A percentile compares a stretch with the other conserved stretches of the same genome.
Evolutionary conservation across 2,888 invertebrate genomes (phyloP).

Genomic region (Caenorhabditis auriculariae): DNA sequence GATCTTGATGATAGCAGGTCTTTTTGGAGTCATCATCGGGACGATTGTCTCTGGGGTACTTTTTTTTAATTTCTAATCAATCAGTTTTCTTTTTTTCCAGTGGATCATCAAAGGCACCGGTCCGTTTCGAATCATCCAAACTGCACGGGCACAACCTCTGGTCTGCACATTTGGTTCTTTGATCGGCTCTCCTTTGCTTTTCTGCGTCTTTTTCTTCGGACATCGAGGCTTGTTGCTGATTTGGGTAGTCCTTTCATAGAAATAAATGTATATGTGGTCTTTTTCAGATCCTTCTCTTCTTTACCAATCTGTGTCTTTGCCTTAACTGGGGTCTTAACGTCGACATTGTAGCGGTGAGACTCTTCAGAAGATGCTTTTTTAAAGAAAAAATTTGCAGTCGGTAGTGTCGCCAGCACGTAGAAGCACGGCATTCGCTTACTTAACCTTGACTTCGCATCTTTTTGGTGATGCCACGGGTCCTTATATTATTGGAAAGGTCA

Average conservation of each 20-base stretch:
- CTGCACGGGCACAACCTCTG: slow-evolving; percentile 65
- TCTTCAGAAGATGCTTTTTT: background rate
- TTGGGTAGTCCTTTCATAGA: slow-evolving; percentile 7
- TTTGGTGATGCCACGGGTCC: slow-evolving; percentile 99
- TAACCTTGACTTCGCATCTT: slow-evolving; percentile 92
- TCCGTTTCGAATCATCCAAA: slow-evolving; percentile 30
- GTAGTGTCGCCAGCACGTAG: slow-evolving; percentile 91
- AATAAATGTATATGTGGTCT: background rate
- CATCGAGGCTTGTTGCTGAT: slow-evolving; percentile 26
- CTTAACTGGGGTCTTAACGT: slow-evolving; percentile 97
- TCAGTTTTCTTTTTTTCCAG: slow-evolving; percentile 6
- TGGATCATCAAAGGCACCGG: slow-evolving; percentile 31
- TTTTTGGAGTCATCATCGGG: slow-evolving; percentile 88
- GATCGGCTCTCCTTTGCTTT: slow-evolving; percentile 74
- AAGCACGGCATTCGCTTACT: slow-evolving; percentile 94
- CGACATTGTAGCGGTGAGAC: slow-evolving; percentile 74
- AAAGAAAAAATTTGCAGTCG: slow-evolving; percentile 75
- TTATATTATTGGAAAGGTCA: slow-evolving; percentile 78
- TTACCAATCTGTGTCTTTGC: slow-evolving; percentile 75
- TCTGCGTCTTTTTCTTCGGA: slow-evolving; percentile 35
- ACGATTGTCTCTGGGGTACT: slow-evolving; percentile 72
- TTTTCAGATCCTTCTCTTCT: slow-evolving; percentile 66
- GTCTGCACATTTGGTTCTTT: slow-evolving; percentile 88
- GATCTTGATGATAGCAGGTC: slow-evolving; percentile 87
- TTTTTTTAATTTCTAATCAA: background rate